Evolutionary conservation across 2,888 invertebrate genomes (phyloP), one percentile per base, ranked within the genome.

Genomic region (Drosophila meridiana): DNA sequence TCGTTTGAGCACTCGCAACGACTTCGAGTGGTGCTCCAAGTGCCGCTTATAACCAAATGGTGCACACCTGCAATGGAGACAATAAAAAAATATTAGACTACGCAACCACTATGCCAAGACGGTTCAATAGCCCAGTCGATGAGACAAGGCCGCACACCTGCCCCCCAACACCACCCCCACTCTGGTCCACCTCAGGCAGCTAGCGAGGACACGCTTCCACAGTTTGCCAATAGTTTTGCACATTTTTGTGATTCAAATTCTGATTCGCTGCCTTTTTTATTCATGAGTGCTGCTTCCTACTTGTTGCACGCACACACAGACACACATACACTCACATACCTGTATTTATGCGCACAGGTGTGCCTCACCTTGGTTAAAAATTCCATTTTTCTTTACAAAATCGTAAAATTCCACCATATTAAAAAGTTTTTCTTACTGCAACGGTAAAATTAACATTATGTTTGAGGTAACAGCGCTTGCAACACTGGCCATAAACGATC

Each of bases 181-280:
- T 38, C 40, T 9, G n/a, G 9, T 38, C 53, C 38, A 9, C 55
- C 40, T 40, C 55, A 26, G 28, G 14, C 40, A 55, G 4, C 55
- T 14, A 30, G 52, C 14, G 60, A 50, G 60, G 60, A 56, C 57
- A 68, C 55, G 53, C 30, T 48, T 32, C 28, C 48, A 75, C 57
- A 76, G 78, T 76, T 77, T 75, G 78, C 83, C 87, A 76, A 76
- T 85, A 83, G 85, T 87, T 85, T 80, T 77, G 68, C 81, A 76
- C 81, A 85, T 72, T 83, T 79, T 77, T 73, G 70, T 65, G 73
- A 61, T 73, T 72, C 57, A 62, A 71, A 80, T 76, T 73, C 70
- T 52, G 73, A 66, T 76, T 77, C 72, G 58, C 28, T 32, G 26
- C 32, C 30, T 50, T 50, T 60, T 60, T 67, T 75, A 70, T 77